Evolutionary conservation across 2,113 vertebrate species (phyloP).

Genomic region (Poeciliopsis turrubarensis): DNA sequence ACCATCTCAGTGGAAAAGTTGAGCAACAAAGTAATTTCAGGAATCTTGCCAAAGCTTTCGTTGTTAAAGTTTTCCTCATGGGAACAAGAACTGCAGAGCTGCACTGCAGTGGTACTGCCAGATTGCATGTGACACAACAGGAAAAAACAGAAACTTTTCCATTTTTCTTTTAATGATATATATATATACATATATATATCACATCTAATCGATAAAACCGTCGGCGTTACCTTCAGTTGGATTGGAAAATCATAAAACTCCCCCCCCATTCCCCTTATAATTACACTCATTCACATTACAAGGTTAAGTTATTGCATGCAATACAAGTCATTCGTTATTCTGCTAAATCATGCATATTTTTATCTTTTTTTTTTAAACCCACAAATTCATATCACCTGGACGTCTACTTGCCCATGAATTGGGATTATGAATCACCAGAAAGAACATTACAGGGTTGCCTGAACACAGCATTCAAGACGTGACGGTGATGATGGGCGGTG

Average conservation of each 20-base stretch:
- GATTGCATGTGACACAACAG: background rate
- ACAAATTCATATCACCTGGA: conserved; percentile 62
- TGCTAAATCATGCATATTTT: conserved; percentile 79
- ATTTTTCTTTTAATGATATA: background rate
- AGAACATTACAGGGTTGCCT: conserved; percentile 46
- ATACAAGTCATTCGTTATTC: conserved; percentile 76
- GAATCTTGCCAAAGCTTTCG: conserved; percentile 20
- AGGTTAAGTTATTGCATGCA: conserved; percentile 84
- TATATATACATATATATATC: background rate
- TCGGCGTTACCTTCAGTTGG: background rate
- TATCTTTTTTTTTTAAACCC: conserved; percentile 57
- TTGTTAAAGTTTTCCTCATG: conserved; percentile 12
- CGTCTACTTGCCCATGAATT: conserved; percentile 49
- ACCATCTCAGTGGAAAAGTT: conserved; percentile 58
- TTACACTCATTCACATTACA: conserved; percentile 74
- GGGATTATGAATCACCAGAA: conserved; percentile 64
- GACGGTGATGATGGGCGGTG: conserved; percentile 46
- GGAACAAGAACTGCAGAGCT: conserved; percentile 39
- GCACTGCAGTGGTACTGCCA: background rate
- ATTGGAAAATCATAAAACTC: conserved; percentile 39
- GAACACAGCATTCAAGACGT: conserved; percentile 60
- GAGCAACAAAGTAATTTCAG: conserved; percentile 48
- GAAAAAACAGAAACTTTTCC: background rate
- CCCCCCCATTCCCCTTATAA: conserved; percentile 21
- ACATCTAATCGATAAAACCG: background rate